Evolutionary conservation across 2,797 vertebrate genomes (phyloP), one percentile per base, ranked within the genome.

Genomic region (Pangasius sanitwongsei): DNA sequence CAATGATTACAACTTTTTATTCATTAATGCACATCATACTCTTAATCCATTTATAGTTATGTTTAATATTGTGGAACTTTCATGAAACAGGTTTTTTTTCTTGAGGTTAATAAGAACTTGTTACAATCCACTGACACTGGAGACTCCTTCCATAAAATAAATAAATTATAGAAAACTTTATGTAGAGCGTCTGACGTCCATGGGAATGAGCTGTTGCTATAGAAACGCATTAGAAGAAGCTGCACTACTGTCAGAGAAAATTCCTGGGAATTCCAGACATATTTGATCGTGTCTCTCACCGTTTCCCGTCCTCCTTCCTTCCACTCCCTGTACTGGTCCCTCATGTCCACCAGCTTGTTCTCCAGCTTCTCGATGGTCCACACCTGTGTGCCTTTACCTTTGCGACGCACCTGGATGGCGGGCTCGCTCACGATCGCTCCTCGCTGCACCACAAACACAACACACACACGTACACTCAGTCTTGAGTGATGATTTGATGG

Each of bases 331-430:
- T 99, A 99, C 91, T 98, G 95, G 84, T 99, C 98, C 94, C 99
- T 96, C 99, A 99, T 99, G 90, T 99, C 99, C 92, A 99, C 97
- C 89, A 99, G 93, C 91, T 98, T 99, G 95, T 99, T 99, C 94
- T 99, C 99, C 92, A 99, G 95, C 93, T 98, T 99, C 93, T 99
- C 99, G 50, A 99, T 99, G 93, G 97, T 97, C 99, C 99, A 99
- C 72, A 99, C 97, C 88, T 99, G 99, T 67, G 97, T 98, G 59
- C 97, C 96, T 95, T 97, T 98, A 50, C 97, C 97, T 95, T 97
- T 99, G 86, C 97, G 96, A 85, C 98, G 96, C 90, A 98, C 98
- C 93, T 99, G 99, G 93, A 99, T 99, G 87, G 99, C 98, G 2
- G 99, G 98, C 91, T 99, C 98, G 0, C 99, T 99, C 90, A 99